phyloP scores from a whole-genome alignment of 1,140 invertebrate genomes.

The Penaeus chinensis region DNA sequence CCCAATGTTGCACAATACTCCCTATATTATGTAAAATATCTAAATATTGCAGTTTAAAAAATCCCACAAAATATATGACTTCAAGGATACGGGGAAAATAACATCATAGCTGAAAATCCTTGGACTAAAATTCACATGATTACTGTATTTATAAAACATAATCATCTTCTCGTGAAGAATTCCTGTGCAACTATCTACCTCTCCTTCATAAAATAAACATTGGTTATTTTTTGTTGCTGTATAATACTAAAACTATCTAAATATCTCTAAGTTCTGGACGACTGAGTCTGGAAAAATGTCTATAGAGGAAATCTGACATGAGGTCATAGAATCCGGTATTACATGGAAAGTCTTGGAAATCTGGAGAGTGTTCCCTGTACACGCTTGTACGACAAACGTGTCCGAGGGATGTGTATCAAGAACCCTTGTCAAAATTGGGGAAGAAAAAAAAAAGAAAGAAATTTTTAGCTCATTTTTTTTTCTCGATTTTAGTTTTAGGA shows the following conservation, averaged over 20 bases:
- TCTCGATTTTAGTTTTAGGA: too few species aligned
- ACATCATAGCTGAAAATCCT: conserved; percentile 37
- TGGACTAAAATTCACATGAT: conserved; percentile 42
- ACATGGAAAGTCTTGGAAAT: conserved; percentile 29
- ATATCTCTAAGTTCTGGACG: conserved; percentile 45
- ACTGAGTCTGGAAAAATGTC: conserved; percentile 55
- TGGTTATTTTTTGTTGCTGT: conserved; percentile 24
- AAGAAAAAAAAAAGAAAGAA: too few species aligned
- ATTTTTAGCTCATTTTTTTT: too few species aligned
- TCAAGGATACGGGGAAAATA: conserved; percentile 41
- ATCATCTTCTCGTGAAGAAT: conserved; percentile 32
- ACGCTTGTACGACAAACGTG: conserved; percentile 9
- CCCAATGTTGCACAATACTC: conserved; percentile 35
- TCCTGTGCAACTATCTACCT: conserved; percentile 44
- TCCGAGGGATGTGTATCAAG: not conserved
- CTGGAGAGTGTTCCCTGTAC: conserved; percentile 6
- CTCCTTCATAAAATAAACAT: conserved; percentile 48
- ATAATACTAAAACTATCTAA: conserved; percentile 46
- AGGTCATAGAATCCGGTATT: conserved; percentile 46
- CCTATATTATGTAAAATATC: conserved; percentile 34
- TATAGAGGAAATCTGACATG: conserved; percentile 40
- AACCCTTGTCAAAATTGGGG: too few species aligned
- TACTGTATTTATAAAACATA: conserved; percentile 34
- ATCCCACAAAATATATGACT: conserved; percentile 56
- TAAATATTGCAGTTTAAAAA: conserved; percentile 47